Conservation (phyloP, 2,113 vertebrate genomes). For the Petrocephalus zakoni region DNA sequence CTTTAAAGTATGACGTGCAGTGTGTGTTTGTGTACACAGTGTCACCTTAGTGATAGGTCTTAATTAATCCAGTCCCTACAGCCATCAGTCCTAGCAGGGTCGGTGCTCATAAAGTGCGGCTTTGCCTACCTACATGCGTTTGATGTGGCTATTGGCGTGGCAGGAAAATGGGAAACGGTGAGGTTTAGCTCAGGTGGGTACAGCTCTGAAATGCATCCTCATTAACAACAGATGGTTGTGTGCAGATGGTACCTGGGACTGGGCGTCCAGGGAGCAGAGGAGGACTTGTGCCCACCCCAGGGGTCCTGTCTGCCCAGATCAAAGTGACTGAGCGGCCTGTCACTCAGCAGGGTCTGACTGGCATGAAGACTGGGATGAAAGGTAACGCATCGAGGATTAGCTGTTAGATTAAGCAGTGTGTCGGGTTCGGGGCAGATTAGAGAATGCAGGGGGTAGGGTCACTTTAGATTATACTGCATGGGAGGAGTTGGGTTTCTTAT, state of each 20-base stretch:
- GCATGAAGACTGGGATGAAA: constrained; percentile 91
- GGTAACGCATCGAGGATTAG: constrained; percentile 68
- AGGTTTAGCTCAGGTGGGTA: neutral
- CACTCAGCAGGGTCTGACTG: constrained; percentile 93
- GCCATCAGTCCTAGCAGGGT: neutral
- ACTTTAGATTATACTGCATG: neutral
- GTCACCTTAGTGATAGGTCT: neutral
- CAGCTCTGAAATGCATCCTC: neutral
- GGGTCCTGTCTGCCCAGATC: constrained; percentile 81
- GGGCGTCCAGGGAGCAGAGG: constrained; percentile 71
- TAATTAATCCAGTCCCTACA: neutral
- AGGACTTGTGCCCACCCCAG: constrained; percentile 54
- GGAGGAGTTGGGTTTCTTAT: neutral
- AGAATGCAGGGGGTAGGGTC: too few species aligned
- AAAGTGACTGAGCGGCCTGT: constrained; percentile 91
- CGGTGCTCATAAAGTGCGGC: neutral
- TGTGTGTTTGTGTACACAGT: neutral
- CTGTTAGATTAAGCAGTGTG: neutral
- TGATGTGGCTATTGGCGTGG: neutral
- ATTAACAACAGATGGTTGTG: neutral
- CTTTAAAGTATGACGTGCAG: neutral
- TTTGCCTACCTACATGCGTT: neutral
- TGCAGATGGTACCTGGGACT: constrained; percentile 75
- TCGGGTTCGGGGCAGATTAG: neutral
- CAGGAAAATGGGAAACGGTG: neutral